Conservation (phyloP, 1,140 invertebrate species). For the Drosophila sproati region DNA sequence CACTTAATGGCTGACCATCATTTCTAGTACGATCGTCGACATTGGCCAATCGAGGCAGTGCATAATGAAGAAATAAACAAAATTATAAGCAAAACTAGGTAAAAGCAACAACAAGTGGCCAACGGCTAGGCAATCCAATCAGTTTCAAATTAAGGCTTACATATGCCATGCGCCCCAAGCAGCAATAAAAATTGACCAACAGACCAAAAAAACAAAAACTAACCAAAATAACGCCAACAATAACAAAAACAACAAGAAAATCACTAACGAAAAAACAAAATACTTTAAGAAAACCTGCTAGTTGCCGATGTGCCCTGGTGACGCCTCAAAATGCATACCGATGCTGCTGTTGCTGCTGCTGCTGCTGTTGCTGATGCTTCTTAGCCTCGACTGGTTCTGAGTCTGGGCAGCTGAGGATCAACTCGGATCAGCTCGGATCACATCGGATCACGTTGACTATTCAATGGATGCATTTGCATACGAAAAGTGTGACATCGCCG, state of each 20-base stretch:
- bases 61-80: slow-evolving; percentile 60
- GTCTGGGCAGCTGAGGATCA: slow-evolving; percentile 1
- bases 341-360: slow-evolving; percentile 16
- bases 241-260: slow-evolving; percentile 22
- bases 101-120: slow-evolving; percentile 48
- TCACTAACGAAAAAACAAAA: slow-evolving; percentile 4
- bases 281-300: slow-evolving; percentile 57
- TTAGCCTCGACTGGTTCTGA: slow-evolving; percentile 31
- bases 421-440: background rate
- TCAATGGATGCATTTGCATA: slow-evolving; percentile 48
- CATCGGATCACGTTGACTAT: slow-evolving; percentile 5
- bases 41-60: slow-evolving; percentile 65
- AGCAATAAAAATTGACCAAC: slow-evolving; percentile 67
- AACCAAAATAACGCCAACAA: slow-evolving; percentile 14
- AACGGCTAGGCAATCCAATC: slow-evolving; percentile 73
- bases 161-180: slow-evolving; percentile 69
- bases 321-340: slow-evolving; percentile 71
- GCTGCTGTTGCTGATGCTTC: slow-evolving; percentile 7
- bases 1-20: background rate
- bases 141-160: slow-evolving; percentile 81
- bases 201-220: slow-evolving; percentile 54
- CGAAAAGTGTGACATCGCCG: slow-evolving; percentile 62
- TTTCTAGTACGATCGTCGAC: slow-evolving; percentile 48
- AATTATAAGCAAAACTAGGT: slow-evolving; percentile 34
- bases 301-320: slow-evolving; percentile 46